A percentile compares a stretch with the other conserved stretches of the same genome.
phyloP scores from a whole-genome alignment of 2,113 vertebrate genomes.

The Dipodomys merriami region DNA sequence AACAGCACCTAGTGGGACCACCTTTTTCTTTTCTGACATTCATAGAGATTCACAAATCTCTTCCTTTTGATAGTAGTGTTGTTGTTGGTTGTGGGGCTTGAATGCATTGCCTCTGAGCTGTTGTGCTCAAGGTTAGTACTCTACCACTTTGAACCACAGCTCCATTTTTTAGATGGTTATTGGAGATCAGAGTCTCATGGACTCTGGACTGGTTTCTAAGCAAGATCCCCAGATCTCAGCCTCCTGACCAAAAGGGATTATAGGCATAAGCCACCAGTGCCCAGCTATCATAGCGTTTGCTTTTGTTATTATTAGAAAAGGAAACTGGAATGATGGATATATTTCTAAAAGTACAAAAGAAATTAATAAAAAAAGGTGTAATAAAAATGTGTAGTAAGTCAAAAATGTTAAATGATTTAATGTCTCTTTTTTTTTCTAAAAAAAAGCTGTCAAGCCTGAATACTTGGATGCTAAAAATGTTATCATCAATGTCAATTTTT shows the following conservation, averaged over 20 bases:
- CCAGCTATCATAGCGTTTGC: background rate
- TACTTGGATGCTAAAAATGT: background rate
- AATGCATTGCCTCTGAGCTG: too few relatives aligned
- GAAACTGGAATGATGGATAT: conserved; percentile 6
- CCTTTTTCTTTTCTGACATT: background rate
- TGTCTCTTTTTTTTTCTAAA: background rate
- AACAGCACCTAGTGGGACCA: too few relatives aligned
- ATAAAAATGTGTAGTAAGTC: conserved; percentile 17
- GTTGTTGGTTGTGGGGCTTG: too few relatives aligned
- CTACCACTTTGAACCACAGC: too few relatives aligned
- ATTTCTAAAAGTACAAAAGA: background rate
- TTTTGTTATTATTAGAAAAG: conserved; percentile 21
- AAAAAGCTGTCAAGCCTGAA: conserved; percentile 10
- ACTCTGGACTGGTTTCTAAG: too few relatives aligned
- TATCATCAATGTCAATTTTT: background rate
- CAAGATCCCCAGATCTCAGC: too few relatives aligned
- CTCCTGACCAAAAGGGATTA: too few relatives aligned
- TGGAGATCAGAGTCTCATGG: too few relatives aligned
- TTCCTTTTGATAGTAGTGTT: background rate
- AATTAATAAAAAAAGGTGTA: background rate
- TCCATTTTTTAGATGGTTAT: too few relatives aligned
- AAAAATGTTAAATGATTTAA: conserved; percentile 10
- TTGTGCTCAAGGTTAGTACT: too few relatives aligned
- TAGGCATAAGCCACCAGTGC: too few relatives aligned
- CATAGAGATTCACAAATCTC: background rate